Evolutionary conservation across 92 coral and sea anemone species (phyloP).

Genomic region (Porites lobata): DNA sequence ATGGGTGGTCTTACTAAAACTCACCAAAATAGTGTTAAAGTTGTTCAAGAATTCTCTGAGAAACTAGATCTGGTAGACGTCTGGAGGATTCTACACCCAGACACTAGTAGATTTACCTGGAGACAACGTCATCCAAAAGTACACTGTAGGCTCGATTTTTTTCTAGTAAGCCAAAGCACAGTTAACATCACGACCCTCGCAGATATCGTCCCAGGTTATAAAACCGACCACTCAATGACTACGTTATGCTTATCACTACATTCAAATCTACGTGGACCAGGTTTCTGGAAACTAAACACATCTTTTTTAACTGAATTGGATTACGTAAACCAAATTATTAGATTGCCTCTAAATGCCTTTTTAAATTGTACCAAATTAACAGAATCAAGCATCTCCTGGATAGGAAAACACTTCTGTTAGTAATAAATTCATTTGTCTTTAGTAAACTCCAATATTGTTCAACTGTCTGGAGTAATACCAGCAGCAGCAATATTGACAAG

Average conservation of each 20-base stretch:
- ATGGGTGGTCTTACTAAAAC: no score
- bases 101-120: background rate
- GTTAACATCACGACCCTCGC: background rate
- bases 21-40: no score
- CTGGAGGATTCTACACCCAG: conserved; percentile 37
- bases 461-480: no score
- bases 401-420: no score
- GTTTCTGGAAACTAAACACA: conserved; percentile 2
- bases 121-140: background rate
- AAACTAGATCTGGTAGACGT: conserved; percentile 34
- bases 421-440: no score
- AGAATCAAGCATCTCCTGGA: no score
- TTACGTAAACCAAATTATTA: background rate
- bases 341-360: no score
- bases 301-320: conserved; percentile 5
- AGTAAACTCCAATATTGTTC: no score
- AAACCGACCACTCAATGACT: conserved; percentile 12
- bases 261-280: background rate
- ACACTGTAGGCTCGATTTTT: background rate
- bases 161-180: background rate
- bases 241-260: background rate
- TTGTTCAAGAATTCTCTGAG: no score
- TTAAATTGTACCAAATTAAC: no score
- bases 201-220: conserved; percentile 6
- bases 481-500: no score